Conservation (phyloP, 2,888 invertebrate species). For the Lordiphosa fenestrarum region DNA sequence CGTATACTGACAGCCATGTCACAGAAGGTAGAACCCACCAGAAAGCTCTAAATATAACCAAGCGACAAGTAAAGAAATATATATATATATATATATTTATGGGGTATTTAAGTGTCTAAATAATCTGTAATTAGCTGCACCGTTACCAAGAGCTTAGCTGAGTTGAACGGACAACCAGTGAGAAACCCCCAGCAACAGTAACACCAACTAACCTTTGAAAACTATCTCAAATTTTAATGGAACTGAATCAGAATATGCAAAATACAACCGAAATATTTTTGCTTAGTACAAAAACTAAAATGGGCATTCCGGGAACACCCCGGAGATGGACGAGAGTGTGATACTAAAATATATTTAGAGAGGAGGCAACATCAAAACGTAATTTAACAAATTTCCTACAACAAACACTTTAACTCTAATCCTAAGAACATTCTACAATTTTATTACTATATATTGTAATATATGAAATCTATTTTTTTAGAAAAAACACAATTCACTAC, state of each 20-base stretch:
- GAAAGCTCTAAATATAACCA: slow-evolving; percentile 71
- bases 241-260: slow-evolving; percentile 44
- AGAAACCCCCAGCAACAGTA: slow-evolving; percentile 5
- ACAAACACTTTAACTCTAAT: slow-evolving; percentile 17
- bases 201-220: slow-evolving; percentile 29
- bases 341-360: slow-evolving; percentile 57
- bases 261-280: slow-evolving; percentile 34
- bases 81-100: slow-evolving; percentile 1
- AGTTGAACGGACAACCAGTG: not conserved
- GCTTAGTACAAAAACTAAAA: slow-evolving; percentile 50
- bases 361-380: slow-evolving; percentile 52
- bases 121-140: slow-evolving; percentile 52
- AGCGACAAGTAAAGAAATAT: not conserved
- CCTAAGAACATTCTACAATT: slow-evolving; percentile 31
- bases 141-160: slow-evolving; percentile 15
- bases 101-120: slow-evolving; percentile 28
- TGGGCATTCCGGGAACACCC: slow-evolving; percentile 24
- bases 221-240: slow-evolving; percentile 45
- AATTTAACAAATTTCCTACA: slow-evolving; percentile 39
- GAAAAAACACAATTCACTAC: slow-evolving; percentile 34
- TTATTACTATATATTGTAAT: slow-evolving; percentile 25
- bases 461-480: slow-evolving; percentile 64
- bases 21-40: slow-evolving; percentile 87
- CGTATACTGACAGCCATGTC: slow-evolving; percentile 88
- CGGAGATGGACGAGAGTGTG: slow-evolving; percentile 54